Base-by-base conservation (phyloP, 2,113 vertebrate genomes). In the Urocolius indicus region DNA sequence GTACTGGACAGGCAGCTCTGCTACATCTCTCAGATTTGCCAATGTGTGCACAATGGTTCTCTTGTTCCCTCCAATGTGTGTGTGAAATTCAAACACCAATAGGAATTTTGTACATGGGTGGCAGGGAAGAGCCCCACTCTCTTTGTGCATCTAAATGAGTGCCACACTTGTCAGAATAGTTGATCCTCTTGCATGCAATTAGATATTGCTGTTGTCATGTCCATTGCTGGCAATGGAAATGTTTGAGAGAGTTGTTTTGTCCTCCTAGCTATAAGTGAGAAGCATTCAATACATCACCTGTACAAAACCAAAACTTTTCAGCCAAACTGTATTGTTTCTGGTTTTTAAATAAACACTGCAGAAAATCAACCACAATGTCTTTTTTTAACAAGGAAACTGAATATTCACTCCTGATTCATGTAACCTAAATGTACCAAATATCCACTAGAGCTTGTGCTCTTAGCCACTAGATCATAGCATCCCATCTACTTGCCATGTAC, bases 171-270 rank as follows among this genome's bases (percentile, higher is more conserved):
- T 88, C 45, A 94, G 51, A 93, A 86, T 43, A 91, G 80, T 11
- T 71, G 51, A 91, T 82, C 32, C n/a, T 87, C 91, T 73, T 79
- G 65, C 57, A 63, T 65, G 61, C 67, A 66, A 41, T 73, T 59
- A 93, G 48, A 49, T 54, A n/a, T 34, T 93, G 69, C 62, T 69
- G 52, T 46, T 84, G 62, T 38, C 19, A 75, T 26, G 26, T 89
- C 95, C 95, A 78, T 92, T 96, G 96, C 96, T 83, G 92, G 96
- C 93, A 96, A 87, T 96, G 95, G 94, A 93, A 88, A 75, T 0
- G 1, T 57, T n/a, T 89, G 38, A 81, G 62, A 83, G 51, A 77
- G 48, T 41, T 68, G 36, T 85, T 89, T 82, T 75, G 58, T 69
- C 63, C 52, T 51, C 87, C 55, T 55, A 7, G 17, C 57, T 80